A percentile compares a stretch with the other conserved stretches of the same genome.
Conservation (phyloP, 2,113 vertebrate genomes). For the Morone saxatilis region DNA sequence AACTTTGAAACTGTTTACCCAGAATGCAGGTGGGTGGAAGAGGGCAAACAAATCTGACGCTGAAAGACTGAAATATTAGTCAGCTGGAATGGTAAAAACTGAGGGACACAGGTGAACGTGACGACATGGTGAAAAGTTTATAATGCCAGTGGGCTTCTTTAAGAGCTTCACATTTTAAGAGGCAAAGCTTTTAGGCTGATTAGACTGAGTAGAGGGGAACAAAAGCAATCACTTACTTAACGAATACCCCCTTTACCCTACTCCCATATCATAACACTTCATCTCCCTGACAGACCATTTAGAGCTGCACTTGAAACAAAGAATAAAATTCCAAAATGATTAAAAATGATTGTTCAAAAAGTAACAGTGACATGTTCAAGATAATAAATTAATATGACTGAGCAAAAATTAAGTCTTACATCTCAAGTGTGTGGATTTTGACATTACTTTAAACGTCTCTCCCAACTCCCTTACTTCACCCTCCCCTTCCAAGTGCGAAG, state of each 20-base stretch:
- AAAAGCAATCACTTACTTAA: slow-evolving; percentile 78
- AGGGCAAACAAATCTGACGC: slow-evolving; percentile 9
- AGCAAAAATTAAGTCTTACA: not conserved
- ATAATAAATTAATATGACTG: slow-evolving; percentile 4
- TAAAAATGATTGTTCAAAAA: slow-evolving; percentile 11
- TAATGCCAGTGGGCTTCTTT: slow-evolving; percentile 57
- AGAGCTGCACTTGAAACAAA: slow-evolving; percentile 50
- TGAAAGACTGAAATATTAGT: slow-evolving; percentile 27
- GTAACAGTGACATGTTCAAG: not conserved
- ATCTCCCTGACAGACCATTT: slow-evolving; percentile 59
- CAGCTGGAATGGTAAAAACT: slow-evolving; percentile 20
- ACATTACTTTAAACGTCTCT: too few relatives aligned
- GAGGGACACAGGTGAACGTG: slow-evolving; percentile 48
- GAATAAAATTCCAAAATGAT: slow-evolving; percentile 25
- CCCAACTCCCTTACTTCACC: too few relatives aligned
- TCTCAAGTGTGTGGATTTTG: too few relatives aligned
- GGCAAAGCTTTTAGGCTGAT: slow-evolving; percentile 79
- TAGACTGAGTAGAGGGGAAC: slow-evolving; percentile 69
- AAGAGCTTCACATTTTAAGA: slow-evolving; percentile 69
- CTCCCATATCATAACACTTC: slow-evolving; percentile 66
- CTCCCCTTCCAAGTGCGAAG: too few relatives aligned
- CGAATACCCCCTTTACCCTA: slow-evolving; percentile 58
- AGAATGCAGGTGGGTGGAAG: slow-evolving; percentile 1
- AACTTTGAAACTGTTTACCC: not conserved
- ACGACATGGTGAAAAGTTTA: slow-evolving; percentile 61